Percentiles rank a stretch among this genome's conserved stretches.
These are phyloP conservation scores for Oreochromis spilurus DNA, from an alignment of 2,113 vertebrate species.

Conservation along the genomic window DNA sequence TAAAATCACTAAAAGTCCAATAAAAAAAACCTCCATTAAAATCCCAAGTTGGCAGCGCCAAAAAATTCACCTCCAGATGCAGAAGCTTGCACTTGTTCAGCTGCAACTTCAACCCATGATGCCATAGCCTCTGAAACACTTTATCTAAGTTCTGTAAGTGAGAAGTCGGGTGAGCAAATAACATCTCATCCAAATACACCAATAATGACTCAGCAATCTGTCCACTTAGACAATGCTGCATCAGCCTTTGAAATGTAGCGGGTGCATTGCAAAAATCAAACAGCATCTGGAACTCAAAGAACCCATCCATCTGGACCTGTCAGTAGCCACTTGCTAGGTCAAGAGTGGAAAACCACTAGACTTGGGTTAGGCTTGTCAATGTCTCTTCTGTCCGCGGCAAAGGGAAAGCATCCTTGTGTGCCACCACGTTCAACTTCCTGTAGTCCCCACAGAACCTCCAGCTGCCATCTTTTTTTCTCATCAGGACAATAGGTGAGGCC, in stretches of 20 bases:
- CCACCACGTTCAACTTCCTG: not conserved
- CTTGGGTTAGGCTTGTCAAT: not conserved
- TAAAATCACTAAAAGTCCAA: not conserved
- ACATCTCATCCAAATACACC: not conserved
- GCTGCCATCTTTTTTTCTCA: not conserved
- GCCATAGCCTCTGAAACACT: not conserved
- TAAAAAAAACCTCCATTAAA: not conserved
- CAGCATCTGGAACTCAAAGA: not conserved
- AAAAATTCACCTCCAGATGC: not conserved
- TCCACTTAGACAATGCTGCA: not conserved
- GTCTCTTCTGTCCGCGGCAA: not conserved
- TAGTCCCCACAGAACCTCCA: not conserved
- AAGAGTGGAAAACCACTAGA: not conserved
- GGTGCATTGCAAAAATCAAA: not conserved
- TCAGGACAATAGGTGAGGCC: not conserved
- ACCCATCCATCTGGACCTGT: not conserved
- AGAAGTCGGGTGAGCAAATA: not conserved
- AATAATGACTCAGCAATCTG: not conserved
- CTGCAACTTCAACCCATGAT: not conserved
- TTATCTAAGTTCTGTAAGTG: not conserved
- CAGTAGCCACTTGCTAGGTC: not conserved
- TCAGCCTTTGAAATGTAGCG: not conserved
- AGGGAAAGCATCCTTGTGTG: not conserved
- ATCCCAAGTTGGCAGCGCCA: not conserved
- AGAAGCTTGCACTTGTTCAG: not conserved